Evolutionary conservation across 2,113 vertebrate species (phyloP), one percentile per base, ranked within the genome.

Genomic region (Leptobrachium ailaonicum): DNA sequence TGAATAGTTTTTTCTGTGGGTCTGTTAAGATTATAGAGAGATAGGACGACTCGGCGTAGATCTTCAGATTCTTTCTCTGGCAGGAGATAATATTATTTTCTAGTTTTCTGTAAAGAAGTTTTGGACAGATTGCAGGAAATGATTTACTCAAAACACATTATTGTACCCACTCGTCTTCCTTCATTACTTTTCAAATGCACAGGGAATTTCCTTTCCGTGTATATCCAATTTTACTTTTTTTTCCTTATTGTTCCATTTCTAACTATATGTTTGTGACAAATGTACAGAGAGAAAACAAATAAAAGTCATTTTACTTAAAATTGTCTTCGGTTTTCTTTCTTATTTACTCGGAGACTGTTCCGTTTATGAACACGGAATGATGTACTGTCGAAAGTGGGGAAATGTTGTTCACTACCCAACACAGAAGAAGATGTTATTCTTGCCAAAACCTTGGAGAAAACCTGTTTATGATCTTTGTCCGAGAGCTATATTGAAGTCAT

Each of bases 131-230:
- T 60, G 56, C 13, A 60, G 56, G 20, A 60, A 60, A 60, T 60
- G 56, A 12, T 12, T 60, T 2, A 14, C 56, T 60, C 56, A 13
- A 60, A 60, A 60, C 56, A 60, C 56, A 60, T 60, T 60, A 60
- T 12, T 60, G 56, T 60, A 60, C 56, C 9, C 56, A 60, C 56
- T 60, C 13, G 63, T 32, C 71, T 63, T 73, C 67, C 47, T 78
- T 82, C 85, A 80, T 83, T 71, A 83, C 86, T 71, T 78, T 68
- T 88, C 67, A 86, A 75, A 82, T 85, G 82, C 68, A 78, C 82
- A 87, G 88, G 88, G 44, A 63, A 89, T 85, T 88, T 86, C 84
- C 84, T 89, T 67, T 82, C 86, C 82, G 85, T 77, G 79, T 79
- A 77, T 83, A 67, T 78, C 74, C 74, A 0, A 0, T 6, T n/a